phyloP scores from a whole-genome alignment of 1,140 invertebrate species.

The Drosophila kurseongensis region DNA sequence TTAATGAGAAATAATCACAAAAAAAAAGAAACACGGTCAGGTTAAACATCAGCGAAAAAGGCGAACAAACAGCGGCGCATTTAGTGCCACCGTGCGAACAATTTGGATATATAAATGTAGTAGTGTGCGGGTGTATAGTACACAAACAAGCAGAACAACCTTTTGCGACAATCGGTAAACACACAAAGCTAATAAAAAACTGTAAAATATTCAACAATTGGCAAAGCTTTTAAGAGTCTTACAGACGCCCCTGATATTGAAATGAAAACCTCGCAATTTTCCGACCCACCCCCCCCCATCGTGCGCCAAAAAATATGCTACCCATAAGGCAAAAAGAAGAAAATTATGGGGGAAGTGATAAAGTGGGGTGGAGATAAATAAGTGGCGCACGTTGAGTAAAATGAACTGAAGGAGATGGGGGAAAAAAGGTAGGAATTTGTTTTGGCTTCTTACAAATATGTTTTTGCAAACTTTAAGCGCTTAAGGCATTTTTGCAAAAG shows the following conservation, averaged over 20 bases:
- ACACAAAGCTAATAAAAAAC: slow-evolving; percentile 75
- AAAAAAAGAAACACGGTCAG: slow-evolving; percentile 1
- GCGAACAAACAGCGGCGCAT: slow-evolving; percentile 16
- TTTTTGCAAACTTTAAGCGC: slow-evolving; percentile 14
- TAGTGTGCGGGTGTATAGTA: background rate
- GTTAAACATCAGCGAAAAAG: slow-evolving; percentile 11
- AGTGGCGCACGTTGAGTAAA: slow-evolving; percentile 35
- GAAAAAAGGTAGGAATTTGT: background rate
- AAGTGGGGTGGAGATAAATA: slow-evolving; percentile 32
- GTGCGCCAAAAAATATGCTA: slow-evolving; percentile 52
- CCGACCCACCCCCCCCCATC: background rate
- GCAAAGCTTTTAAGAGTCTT: slow-evolving; percentile 71
- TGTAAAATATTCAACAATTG: slow-evolving; percentile 81
- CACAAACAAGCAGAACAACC: slow-evolving; percentile 27
- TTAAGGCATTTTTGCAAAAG: slow-evolving; percentile 6
- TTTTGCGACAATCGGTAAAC: slow-evolving; percentile 60
- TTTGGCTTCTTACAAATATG: slow-evolving; percentile 8
- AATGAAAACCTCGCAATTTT: slow-evolving; percentile 55
- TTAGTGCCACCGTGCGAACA: slow-evolving; percentile 11
- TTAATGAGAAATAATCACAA: slow-evolving; percentile 77
- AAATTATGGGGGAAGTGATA: slow-evolving; percentile 7
- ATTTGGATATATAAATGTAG: slow-evolving; percentile 6
- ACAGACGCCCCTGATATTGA: slow-evolving; percentile 48
- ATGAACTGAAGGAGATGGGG: background rate
- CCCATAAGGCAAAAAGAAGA: slow-evolving; percentile 26